A percentile compares a stretch with the other conserved stretches of the same genome.
Evolutionary conservation across 2,888 invertebrate species (phyloP).

Genomic region (Cloeon dipterum): DNA sequence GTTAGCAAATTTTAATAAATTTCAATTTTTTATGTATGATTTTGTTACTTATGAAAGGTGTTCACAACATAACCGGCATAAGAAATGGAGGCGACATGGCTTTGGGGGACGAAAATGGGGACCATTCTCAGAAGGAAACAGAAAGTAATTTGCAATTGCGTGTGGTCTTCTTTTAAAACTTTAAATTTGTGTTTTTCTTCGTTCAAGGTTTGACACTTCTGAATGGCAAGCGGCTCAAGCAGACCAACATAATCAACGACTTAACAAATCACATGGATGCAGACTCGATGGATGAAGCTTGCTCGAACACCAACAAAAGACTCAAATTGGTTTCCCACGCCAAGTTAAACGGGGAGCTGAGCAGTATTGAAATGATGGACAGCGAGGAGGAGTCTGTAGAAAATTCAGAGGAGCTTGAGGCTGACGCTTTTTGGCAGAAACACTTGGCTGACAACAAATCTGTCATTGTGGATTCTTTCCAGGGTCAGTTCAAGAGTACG

Average conservation of each 20-base stretch:
- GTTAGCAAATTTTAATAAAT: too few species aligned
- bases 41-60: too few species aligned
- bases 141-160: too few species aligned
- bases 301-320: neutral
- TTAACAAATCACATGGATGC: too few species aligned
- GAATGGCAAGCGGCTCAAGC: neutral
- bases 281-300: neutral
- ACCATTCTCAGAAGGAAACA: too few species aligned
- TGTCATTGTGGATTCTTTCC: constrained; percentile 33
- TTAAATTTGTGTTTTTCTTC: too few species aligned
- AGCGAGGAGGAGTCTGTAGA: constrained; percentile 11
- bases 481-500: constrained; percentile 38
- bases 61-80: too few species aligned
- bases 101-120: too few species aligned
- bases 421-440: constrained; percentile 29
- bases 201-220: too few species aligned
- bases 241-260: neutral
- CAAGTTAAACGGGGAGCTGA: neutral
- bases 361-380: constrained; percentile 13
- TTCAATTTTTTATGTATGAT: too few species aligned
- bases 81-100: too few species aligned
- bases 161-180: too few species aligned
- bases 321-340: neutral
- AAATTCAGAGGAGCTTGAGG: constrained; percentile 17
- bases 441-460: constrained; percentile 30